Conservation (phyloP, 1,140 invertebrate genomes). For the Diabrotica virgifera region DNA sequence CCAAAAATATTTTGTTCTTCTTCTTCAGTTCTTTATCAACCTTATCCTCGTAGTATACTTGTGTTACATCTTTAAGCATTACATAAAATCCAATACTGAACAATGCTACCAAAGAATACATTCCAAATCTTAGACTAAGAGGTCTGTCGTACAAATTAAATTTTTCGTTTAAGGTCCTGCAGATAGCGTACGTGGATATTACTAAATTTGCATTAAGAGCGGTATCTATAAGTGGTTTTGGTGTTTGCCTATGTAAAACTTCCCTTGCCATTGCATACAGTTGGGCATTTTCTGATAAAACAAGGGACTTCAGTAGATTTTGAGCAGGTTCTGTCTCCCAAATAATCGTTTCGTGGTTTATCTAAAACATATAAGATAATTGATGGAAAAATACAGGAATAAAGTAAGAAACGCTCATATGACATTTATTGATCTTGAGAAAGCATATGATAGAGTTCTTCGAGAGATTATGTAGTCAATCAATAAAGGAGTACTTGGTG, state of each 20-base stretch:
- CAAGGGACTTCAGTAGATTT: conserved; percentile 60
- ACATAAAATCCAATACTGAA: conserved; percentile 62
- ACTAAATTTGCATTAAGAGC: conserved; percentile 48
- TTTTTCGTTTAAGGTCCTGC: conserved; percentile 52
- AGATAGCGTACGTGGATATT: conserved; percentile 52
- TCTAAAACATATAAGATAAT: conserved; percentile 50
- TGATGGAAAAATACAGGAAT: too few relatives aligned
- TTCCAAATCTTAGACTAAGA: conserved; percentile 48
- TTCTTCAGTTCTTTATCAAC: conserved; percentile 60
- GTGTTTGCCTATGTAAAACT: conserved; percentile 58
- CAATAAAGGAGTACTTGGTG: too few relatives aligned
- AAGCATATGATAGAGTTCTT: too few relatives aligned
- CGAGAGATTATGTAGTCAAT: too few relatives aligned
- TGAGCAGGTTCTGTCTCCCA: conserved; percentile 61
- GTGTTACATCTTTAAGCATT: conserved; percentile 61
- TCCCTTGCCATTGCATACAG: conserved; percentile 75
- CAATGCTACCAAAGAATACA: conserved; percentile 58
- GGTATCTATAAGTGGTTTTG: conserved; percentile 55
- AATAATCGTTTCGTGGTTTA: conserved; percentile 57
- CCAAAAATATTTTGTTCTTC: conserved; percentile 59
- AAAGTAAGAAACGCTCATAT: too few relatives aligned
- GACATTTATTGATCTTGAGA: too few relatives aligned
- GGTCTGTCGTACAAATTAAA: conserved; percentile 58
- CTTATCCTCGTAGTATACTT: conserved; percentile 58
- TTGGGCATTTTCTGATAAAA: conserved; percentile 70